These are phyloP conservation scores for Istiophorus platypterus DNA, from an alignment of 2,113 vertebrate genomes.

Conservation along the genomic window DNA sequence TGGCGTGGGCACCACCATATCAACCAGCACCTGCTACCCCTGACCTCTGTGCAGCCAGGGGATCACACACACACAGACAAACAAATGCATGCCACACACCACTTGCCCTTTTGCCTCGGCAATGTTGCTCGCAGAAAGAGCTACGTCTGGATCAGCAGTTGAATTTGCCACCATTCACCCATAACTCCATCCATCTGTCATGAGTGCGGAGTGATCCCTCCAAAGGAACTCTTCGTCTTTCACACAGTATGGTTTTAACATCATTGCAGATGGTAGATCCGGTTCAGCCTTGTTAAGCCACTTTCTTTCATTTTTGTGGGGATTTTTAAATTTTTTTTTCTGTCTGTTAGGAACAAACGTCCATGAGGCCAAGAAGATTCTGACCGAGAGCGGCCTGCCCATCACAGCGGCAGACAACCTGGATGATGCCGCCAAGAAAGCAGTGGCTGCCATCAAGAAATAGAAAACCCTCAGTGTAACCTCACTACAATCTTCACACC, in stretches of 20 bases:
- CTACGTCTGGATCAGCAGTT: conserved; percentile 56
- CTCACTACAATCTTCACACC: background rate
- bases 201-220: conserved; percentile 51
- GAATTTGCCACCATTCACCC: conserved; percentile 62
- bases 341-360: conserved; percentile 92
- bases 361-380: conserved; percentile 92
- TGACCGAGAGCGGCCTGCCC: conserved; percentile 92
- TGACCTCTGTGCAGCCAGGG: conserved; percentile 54
- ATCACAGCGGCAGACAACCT: conserved; percentile 91
- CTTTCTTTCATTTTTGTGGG: background rate
- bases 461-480: conserved; percentile 60
- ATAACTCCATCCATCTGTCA: conserved; percentile 69
- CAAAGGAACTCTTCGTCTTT: conserved; percentile 57
- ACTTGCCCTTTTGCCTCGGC: conserved; percentile 48
- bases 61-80: conserved; percentile 18
- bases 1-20: conserved; percentile 44
- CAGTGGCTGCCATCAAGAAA: conserved; percentile 92
- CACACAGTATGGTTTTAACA: conserved; percentile 57
- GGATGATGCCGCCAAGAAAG: conserved; percentile 96
- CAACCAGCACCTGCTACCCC: conserved; percentile 75
- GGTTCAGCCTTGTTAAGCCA: conserved; percentile 36
- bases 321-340: too few species aligned
- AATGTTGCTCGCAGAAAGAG: conserved; percentile 54
- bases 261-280: conserved; percentile 44
- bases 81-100: conserved; percentile 24